These are phyloP conservation scores for Ciconia nigra DNA, from an alignment of 2,797 vertebrate genomes.

Conservation along the genomic window DNA sequence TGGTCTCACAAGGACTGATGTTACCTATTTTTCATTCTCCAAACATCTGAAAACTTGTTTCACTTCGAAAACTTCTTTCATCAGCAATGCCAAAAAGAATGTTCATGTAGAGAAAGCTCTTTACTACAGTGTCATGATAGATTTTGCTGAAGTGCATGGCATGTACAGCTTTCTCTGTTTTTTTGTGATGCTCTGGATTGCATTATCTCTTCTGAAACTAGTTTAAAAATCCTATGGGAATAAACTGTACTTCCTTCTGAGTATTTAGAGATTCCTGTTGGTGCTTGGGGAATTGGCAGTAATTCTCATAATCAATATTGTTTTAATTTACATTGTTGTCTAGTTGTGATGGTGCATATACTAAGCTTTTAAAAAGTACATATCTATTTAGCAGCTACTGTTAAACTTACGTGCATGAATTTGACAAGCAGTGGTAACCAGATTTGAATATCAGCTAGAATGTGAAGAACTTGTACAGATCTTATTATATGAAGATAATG, in stretches of 20 bases:
- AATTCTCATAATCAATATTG: neutral
- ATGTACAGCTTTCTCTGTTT: neutral
- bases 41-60: neutral
- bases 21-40: neutral
- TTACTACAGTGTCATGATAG: neutral
- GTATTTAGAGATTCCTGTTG: neutral
- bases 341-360: neutral
- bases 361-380: neutral
- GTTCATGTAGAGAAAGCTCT: neutral
- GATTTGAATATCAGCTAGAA: neutral
- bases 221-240: neutral
- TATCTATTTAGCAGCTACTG: neutral
- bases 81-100: neutral
- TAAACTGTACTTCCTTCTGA: neutral
- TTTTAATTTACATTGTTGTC: neutral
- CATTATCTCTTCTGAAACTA: neutral
- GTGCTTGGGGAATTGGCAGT: neutral
- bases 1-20: neutral
- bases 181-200: neutral
- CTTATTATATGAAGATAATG: neutral
- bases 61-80: neutral
- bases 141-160: neutral
- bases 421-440: neutral
- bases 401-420: neutral
- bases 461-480: neutral